Base-by-base conservation (phyloP, 2,113 vertebrate genomes). In the Meles meles region DNA sequence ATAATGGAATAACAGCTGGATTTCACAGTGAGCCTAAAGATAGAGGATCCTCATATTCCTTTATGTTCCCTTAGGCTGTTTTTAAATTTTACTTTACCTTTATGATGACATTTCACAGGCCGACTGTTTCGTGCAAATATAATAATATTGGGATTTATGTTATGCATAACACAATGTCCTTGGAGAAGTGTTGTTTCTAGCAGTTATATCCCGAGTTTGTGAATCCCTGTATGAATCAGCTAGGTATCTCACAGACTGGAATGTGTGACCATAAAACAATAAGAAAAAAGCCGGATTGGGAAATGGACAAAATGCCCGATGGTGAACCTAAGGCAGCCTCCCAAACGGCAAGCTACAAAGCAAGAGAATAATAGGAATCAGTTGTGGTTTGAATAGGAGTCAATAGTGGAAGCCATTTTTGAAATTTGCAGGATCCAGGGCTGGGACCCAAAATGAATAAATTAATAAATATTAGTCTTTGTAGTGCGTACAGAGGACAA, bases 81-180 rank as follows among this genome's bases (percentile, higher is more conserved):
- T 63, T 80, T 55, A 42, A 87, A 80, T 13, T 69, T 97, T 88
- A 72, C 87, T 88, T 96, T 72, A 86, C 69, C 55, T 95, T 88
- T 88, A 90, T 87, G 52, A 52, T 65, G 52, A 93, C 9, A 88
- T 7, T 42, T 92, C 23, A 83, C 7, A 85, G 34, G 42, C 44
- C 63, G 25, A 49, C 9, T 72, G 15, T 25, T 44, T 31, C 15
- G 0, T 74, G 17, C 15, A 77, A 95, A 90, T 57, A 76, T 80
- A 80, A 49, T 82, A 82, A 71, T 44, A 67, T 65, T 85, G 74
- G 55, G 52, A 39, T 86, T 37, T 59, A 10, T 81, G 55, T 86
- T 92, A 72, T 76, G 5, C 27, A 57, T 76, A 55, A 18, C 52
- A 55, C 52, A 18, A 21, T 71, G 20, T 72, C 55, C 34, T 84